Percentiles rank a stretch among this genome's conserved stretches.
Conservation (phyloP, 2,113 vertebrate genomes). For the Cygnus buccinator region DNA sequence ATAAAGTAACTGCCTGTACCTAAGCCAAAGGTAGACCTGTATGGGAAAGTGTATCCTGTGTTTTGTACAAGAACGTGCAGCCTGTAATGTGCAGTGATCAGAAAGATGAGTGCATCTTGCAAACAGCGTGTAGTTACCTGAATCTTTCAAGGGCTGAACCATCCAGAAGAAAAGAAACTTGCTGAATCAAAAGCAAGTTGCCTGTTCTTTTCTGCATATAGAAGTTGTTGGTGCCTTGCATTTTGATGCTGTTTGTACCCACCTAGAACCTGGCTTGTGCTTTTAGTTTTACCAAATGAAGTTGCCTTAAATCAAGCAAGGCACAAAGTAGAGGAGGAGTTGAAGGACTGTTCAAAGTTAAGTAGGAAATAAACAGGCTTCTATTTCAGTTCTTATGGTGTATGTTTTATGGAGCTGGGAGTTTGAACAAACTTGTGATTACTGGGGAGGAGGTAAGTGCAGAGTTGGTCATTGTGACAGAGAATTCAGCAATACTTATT, state of each 20-base stretch:
- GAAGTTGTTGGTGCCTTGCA: neutral
- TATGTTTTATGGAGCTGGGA: neutral
- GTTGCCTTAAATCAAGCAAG: neutral
- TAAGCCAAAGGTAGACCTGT: too few relatives aligned
- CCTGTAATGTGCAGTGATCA: neutral
- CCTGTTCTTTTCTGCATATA: neutral
- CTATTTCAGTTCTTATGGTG: neutral
- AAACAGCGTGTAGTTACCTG: neutral
- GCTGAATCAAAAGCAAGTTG: neutral
- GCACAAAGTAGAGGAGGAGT: too few relatives aligned
- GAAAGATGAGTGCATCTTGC: neutral
- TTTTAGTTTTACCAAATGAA: neutral
- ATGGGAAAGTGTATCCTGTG: too few relatives aligned
- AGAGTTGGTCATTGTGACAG: neutral
- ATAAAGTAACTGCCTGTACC: neutral
- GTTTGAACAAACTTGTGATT: neutral
- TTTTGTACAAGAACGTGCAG: neutral
- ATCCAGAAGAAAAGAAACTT: neutral
- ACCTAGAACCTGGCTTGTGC: neutral
- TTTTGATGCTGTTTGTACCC: neutral
- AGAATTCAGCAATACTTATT: neutral
- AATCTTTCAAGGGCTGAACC: neutral
- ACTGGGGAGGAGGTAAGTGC: neutral
- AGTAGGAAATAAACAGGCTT: neutral
- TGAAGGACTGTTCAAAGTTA: neutral